Evolutionary conservation across 2,113 vertebrate genomes (phyloP).

Genomic region (Lophura nycthemera): DNA sequence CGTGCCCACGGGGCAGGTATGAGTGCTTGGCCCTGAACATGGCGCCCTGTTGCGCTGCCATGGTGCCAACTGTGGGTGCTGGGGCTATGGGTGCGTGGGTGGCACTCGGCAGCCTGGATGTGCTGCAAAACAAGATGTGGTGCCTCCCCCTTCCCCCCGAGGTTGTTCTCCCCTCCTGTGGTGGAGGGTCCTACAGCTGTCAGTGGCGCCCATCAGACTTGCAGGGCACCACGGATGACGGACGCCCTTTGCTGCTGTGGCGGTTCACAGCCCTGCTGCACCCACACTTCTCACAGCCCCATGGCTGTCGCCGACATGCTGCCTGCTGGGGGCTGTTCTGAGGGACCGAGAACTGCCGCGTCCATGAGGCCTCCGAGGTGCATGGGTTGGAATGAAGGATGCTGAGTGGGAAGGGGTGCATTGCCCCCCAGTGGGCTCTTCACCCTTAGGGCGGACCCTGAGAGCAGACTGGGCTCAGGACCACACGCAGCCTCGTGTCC

Average conservation of each 20-base stretch:
- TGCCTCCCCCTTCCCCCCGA: neutral
- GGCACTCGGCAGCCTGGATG: constrained; percentile 18
- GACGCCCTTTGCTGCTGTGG: neutral
- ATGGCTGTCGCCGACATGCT: no score
- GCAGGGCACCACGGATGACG: neutral
- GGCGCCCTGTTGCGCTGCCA: rapidly evolving
- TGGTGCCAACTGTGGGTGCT: neutral
- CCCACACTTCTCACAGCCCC: neutral
- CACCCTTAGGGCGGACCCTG: neutral
- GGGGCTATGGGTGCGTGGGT: neutral
- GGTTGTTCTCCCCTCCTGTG: neutral
- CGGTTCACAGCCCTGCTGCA: neutral
- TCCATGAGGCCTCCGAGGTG: neutral
- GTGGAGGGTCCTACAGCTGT: neutral
- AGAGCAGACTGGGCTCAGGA: neutral
- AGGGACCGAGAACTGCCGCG: neutral
- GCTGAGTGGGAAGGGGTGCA: neutral
- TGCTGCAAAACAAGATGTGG: neutral
- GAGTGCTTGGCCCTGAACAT: no score
- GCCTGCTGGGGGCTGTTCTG: neutral
- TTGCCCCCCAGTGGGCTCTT: neutral
- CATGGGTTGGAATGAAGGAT: neutral
- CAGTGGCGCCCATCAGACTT: no score
- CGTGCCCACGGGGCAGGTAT: neutral
- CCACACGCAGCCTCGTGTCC: rapidly evolving